phyloP scores from a whole-genome alignment of 2,888 invertebrate species.

The Pseudoips prasinana region DNA sequence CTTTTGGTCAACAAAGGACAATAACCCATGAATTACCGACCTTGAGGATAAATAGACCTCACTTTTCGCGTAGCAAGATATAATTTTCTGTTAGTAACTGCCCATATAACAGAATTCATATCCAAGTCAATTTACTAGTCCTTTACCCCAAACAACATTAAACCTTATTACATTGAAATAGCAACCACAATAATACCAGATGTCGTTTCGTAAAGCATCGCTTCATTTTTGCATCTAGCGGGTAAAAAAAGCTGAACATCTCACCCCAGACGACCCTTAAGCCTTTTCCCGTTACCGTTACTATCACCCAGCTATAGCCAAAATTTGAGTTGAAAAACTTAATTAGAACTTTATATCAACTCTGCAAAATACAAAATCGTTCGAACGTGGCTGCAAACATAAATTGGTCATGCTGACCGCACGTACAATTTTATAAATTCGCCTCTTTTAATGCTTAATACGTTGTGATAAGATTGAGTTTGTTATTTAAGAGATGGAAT shows the following conservation, averaged over 20 bases:
- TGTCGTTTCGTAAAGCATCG: slow-evolving; percentile 12
- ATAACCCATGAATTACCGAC: not conserved
- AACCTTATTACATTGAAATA: slow-evolving; percentile 9
- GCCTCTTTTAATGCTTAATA: not conserved
- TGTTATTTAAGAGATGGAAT: not conserved
- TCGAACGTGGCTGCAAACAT: slow-evolving; percentile 14
- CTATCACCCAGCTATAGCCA: slow-evolving; percentile 32
- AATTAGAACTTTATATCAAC: slow-evolving; percentile 2
- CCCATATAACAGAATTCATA: slow-evolving; percentile 10
- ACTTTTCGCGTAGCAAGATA: slow-evolving; percentile 7
- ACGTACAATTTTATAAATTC: slow-evolving; percentile 11
- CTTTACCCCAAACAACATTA: slow-evolving; percentile 4
- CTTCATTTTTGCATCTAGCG: slow-evolving; percentile 23
- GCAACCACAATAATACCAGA: slow-evolving; percentile 12
- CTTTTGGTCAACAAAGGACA: slow-evolving; percentile 4
- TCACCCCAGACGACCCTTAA: slow-evolving; percentile 37
- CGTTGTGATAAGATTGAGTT: slow-evolving; percentile 4
- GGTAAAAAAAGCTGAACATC: slow-evolving; percentile 33
- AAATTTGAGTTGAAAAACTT: slow-evolving; percentile 9
- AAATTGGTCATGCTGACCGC: slow-evolving; percentile 31
- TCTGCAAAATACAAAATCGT: slow-evolving; percentile 4
- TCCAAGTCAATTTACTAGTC: slow-evolving; percentile 1
- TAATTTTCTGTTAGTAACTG: slow-evolving; percentile 9
- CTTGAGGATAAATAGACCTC: slow-evolving; percentile 3
- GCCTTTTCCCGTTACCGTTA: slow-evolving; percentile 39